These are phyloP conservation scores for Urocynchramus pylzowi DNA, from an alignment of 2,113 vertebrate genomes.

Conservation along the genomic window DNA sequence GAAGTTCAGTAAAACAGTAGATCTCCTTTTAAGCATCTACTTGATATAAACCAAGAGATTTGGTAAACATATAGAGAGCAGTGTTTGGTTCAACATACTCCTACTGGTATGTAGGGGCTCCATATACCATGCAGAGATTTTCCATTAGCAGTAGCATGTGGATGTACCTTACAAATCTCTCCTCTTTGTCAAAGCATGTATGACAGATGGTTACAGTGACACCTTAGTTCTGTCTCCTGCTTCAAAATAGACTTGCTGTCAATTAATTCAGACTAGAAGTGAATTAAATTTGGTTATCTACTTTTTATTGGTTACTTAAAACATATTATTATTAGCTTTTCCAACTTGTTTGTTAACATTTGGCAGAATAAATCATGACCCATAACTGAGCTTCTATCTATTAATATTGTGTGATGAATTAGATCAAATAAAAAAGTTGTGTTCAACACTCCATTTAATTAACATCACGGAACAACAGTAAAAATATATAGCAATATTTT, in stretches of 20 bases:
- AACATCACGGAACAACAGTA: background rate
- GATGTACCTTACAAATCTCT: background rate
- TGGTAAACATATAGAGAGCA: background rate
- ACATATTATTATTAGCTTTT: background rate
- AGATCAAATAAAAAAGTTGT: background rate
- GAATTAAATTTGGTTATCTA: background rate
- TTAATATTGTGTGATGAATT: background rate
- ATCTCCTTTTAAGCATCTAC: background rate
- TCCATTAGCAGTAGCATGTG: background rate
- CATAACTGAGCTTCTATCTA: background rate
- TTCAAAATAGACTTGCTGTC: constrained; percentile 8
- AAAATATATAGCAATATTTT: background rate
- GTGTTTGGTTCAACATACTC: background rate
- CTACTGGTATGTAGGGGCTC: background rate
- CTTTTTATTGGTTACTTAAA: background rate
- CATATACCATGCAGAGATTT: background rate
- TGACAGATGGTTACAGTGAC: background rate
- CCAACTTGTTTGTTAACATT: background rate
- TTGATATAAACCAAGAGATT: background rate
- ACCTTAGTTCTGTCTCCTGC: background rate
- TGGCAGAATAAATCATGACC: background rate
- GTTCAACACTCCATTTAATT: background rate
- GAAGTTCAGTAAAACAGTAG: background rate
- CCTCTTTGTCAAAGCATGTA: background rate
- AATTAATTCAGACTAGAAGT: background rate